Evolutionary conservation across 2,888 invertebrate genomes (phyloP), one percentile per base, ranked within the genome.

Genomic region (Selenia dentaria): DNA sequence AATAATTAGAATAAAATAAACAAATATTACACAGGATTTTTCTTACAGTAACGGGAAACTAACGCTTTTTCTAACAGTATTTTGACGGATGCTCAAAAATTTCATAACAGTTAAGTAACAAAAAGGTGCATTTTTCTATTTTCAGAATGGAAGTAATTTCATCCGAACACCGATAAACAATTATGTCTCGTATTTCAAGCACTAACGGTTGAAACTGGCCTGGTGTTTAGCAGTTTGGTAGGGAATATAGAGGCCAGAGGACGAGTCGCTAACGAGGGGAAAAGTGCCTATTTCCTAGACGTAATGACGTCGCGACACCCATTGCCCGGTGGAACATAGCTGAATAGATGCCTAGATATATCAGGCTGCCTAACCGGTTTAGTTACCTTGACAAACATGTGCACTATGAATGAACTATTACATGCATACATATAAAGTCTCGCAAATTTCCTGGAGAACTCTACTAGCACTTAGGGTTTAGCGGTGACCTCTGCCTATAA

Each of bases 251-350:
- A 69, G 79, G 74, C 69, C 75, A 73, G 78, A 69, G 72, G 78
- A 71, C 79, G 80, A 70, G 78, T 74, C 74, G 70, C 85, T 89
- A 90, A 90, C 88, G 88, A 89, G 85, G 86, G 81, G 81, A 87
- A 88, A 87, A 90, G 86, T 89, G 89, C 83, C 88, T 87, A 90
- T 90, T 89, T 89, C 89, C 89, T 82, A 74, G 79, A 61, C 75
- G 83, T 88, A 89, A 90, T 89, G 89, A 87, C 86, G 73, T 68
- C 77, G 78, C 75, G 79, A 74, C 82, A 78, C 70, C 79, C 74
- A 74, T 70, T 75, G 53, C 60, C 61, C 53, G 41, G 62, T 59
- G 57, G 61, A 70, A 67, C 64, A 67, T 55, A 60, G 44, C 48
- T 62, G 62, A 61, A 67, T 63, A 63, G 65, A 61, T 63, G 40